These are phyloP conservation scores for Lomographa bimaculata DNA, from an alignment of 2,888 invertebrate species.

Conservation along the genomic window DNA sequence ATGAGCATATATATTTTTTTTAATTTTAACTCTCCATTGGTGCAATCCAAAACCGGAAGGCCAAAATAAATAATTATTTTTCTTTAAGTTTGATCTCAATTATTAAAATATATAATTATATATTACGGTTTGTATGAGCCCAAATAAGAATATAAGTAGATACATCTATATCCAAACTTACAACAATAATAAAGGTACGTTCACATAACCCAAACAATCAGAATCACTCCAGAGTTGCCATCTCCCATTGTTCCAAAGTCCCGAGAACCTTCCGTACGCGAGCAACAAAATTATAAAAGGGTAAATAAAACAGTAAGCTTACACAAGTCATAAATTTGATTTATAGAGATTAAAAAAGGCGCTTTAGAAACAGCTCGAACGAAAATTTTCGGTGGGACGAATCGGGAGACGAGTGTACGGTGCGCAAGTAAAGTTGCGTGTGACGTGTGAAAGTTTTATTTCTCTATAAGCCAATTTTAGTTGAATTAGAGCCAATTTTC, in stretches of 20 bases:
- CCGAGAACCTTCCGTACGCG: slow-evolving; percentile 18
- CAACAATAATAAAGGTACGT: no score
- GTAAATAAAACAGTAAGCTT: slow-evolving; percentile 84
- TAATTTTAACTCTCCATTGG: no score
- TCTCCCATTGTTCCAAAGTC: slow-evolving; percentile 14
- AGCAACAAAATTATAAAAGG: slow-evolving; percentile 81
- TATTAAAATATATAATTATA: no score
- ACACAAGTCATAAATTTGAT: slow-evolving; percentile 84
- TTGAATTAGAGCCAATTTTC: no score
- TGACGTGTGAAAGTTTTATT: slow-evolving; percentile 7
- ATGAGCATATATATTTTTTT: no score
- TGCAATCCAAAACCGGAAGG: no score
- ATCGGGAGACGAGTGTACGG: slow-evolving; percentile 76
- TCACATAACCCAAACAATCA: slow-evolving; percentile 4
- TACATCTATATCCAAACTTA: no score
- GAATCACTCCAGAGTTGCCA: slow-evolving; percentile 9
- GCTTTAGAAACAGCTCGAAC: slow-evolving; percentile 82
- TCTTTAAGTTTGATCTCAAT: no score
- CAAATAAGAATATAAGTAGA: no score
- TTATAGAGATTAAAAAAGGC: slow-evolving; percentile 84
- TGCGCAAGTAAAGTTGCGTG: slow-evolving; percentile 37
- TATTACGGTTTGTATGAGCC: no score
- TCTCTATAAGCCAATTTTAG: no score
- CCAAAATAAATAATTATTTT: no score
- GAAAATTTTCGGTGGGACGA: slow-evolving; percentile 82